Percentiles rank a stretch among this genome's conserved stretches.
Evolutionary conservation across 2,888 invertebrate genomes (phyloP).

Genomic region (Eilema griseolum): DNA sequence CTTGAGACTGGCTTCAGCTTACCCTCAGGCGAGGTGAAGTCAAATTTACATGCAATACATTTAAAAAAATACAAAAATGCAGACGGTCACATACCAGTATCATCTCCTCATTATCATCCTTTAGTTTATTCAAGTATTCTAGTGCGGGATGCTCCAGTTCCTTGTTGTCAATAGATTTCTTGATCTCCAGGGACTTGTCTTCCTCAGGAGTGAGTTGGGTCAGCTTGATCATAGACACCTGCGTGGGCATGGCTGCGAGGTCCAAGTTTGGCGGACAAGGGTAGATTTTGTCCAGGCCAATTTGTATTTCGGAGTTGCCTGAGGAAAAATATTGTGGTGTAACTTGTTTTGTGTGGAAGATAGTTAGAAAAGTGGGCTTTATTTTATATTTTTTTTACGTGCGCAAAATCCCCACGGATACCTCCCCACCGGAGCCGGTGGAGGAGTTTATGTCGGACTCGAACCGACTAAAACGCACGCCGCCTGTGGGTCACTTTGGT

Average conservation of each 20-base stretch:
- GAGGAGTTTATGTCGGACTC: too few species aligned
- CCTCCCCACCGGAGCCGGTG: too few species aligned
- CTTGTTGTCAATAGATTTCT: not conserved
- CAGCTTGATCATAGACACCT: conserved; percentile 58
- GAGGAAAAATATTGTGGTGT: conserved; percentile 13
- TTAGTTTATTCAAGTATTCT: conserved; percentile 61
- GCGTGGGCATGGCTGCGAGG: conserved; percentile 45
- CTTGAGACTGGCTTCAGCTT: too few species aligned
- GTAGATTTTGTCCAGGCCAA: conserved; percentile 61
- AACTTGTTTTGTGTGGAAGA: too few species aligned
- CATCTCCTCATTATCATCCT: conserved; percentile 58
- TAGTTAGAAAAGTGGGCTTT: too few species aligned
- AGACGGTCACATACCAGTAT: conserved; percentile 59
- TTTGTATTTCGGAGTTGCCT: conserved; percentile 68
- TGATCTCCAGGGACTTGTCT: not conserved
- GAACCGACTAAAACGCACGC: too few species aligned
- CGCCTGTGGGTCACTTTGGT: too few species aligned
- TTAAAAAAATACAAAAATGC: too few species aligned
- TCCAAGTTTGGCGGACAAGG: conserved; percentile 63
- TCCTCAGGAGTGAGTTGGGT: conserved; percentile 9
- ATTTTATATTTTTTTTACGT: too few species aligned
- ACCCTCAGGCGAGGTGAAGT: too few species aligned
- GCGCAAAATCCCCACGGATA: too few species aligned
- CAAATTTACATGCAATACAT: too few species aligned
- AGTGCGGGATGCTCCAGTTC: conserved; percentile 56